Evolutionary conservation across 2,797 vertebrate species (phyloP).

Genomic region (Neosilurus mollespiculum): DNA sequence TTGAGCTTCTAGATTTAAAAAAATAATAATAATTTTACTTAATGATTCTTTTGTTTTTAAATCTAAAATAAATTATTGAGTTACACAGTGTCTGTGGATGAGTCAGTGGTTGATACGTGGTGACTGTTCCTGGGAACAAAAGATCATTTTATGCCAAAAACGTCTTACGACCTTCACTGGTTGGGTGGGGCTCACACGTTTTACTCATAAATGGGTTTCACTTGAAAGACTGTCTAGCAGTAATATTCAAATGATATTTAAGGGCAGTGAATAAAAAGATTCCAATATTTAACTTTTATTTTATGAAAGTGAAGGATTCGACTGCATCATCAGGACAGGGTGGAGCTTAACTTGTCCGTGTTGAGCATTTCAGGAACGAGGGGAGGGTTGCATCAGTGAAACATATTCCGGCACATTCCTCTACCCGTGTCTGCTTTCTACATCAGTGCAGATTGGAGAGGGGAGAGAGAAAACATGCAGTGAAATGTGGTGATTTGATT

Average conservation of each 20-base stretch:
- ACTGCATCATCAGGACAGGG: conserved; percentile 5
- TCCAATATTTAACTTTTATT: background rate
- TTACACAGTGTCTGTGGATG: background rate
- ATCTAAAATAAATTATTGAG: background rate
- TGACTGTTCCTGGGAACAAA: background rate
- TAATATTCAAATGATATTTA: no score
- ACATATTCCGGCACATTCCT: conserved; percentile 58
- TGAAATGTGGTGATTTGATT: background rate
- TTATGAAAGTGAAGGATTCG: background rate
- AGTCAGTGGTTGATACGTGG: background rate
- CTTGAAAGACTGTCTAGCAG: background rate
- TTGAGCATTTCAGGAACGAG: conserved; percentile 46
- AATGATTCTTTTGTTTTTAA: background rate
- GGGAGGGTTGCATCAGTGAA: conserved; percentile 52
- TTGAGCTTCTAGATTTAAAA: no score
- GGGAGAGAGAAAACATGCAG: background rate
- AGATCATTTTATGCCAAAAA: background rate
- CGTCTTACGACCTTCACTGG: background rate
- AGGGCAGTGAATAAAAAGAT: no score
- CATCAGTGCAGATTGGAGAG: background rate
- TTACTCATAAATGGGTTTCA: conserved; percentile 1
- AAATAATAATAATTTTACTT: background rate
- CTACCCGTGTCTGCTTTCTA: conserved; percentile 56
- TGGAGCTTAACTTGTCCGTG: conserved; percentile 24
- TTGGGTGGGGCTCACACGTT: background rate